Base-by-base conservation (phyloP, 2,888 invertebrate genomes). In the Sceliomorpha sp. region DNA sequence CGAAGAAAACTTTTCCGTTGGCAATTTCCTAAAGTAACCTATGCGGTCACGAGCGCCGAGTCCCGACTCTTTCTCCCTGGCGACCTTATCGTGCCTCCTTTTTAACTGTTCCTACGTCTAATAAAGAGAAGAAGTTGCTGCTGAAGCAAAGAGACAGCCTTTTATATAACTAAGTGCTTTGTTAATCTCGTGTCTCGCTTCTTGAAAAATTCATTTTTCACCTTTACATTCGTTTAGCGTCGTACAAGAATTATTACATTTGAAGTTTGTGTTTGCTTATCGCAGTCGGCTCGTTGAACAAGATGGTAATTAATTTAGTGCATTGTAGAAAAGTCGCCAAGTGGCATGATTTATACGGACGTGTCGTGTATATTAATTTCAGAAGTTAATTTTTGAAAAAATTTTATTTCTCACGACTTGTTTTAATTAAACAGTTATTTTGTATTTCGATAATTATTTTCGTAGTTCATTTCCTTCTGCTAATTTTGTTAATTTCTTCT, bases 21-120 rank as follows among this genome's bases (percentile, higher is more conserved):
- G 77, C 80, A 83, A 83, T 80, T 82, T 80, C 74, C 75, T 76
- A 80, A 80, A 81, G 80, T 80, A 80, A 81, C 77, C 69, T 70
- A 47, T 53, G 29, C 68, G 45, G 58, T 40, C 48, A 58, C 40
- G 48, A 51, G 27, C 27, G 44, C 20, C 37, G 26, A 48, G 26
- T 56, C 45, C 20, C 37, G 15, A 34, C 29, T 40, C 36, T 27
- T 27, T 32, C 55, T 27, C 36, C 42, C 55, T 34, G 17, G 42
- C 31, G 56, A 56, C 56, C 39, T 48, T 27, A 48, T 48, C 24
- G 12, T 36, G 26, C 26, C 13, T 45, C 13, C 29, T 14, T 40
- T 24, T 31, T 13, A 7, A 26, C 32, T 29, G 17, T 39, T 39
- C 39, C 15, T 51, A 40, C 29, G 20, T 34, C 31, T 42, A 53